A percentile compares a stretch with the other conserved stretches of the same genome.
Conservation (phyloP, 2,113 vertebrate genomes). For the Myxocyprinus asiaticus region DNA sequence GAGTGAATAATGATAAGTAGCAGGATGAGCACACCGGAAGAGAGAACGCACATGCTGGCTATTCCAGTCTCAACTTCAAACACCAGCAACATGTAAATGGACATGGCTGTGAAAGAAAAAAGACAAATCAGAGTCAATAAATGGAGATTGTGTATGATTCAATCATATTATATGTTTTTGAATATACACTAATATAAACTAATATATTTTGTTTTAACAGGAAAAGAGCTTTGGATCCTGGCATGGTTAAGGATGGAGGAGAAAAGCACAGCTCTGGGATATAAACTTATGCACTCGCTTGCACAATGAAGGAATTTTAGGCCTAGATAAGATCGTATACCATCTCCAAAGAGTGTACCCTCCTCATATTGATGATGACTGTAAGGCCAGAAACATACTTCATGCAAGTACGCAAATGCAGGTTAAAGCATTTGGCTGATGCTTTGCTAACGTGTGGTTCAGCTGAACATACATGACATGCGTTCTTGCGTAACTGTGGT, state of each 20-base stretch:
- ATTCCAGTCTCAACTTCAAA: constrained; percentile 82
- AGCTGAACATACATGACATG: too few relatives aligned
- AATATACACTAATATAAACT: too few relatives aligned
- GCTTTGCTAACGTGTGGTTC: too few relatives aligned
- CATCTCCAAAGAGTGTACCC: not conserved
- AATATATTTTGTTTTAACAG: constrained; percentile 52
- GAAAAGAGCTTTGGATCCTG: constrained; percentile 68
- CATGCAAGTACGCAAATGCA: too few relatives aligned
- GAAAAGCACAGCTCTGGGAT: constrained; percentile 72
- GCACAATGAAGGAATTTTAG: constrained; percentile 18
- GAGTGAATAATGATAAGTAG: constrained; percentile 74
- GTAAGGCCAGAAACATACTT: not conserved
- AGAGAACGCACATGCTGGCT: constrained; percentile 80
- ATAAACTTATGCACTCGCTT: constrained; percentile 58
- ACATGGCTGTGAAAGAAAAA: constrained; percentile 69
- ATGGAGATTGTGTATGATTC: too few relatives aligned
- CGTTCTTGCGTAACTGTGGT: too few relatives aligned
- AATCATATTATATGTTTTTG: not conserved
- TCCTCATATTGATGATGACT: constrained; percentile 6
- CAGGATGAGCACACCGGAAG: constrained; percentile 79
- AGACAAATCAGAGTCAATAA: not conserved
- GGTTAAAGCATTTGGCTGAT: too few relatives aligned
- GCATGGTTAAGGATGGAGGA: constrained; percentile 64
- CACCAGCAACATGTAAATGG: constrained; percentile 84
- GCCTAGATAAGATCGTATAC: constrained; percentile 1